phyloP scores from a whole-genome alignment of 2,113 vertebrate genomes.

The Leptobrachium ailaonicum region DNA sequence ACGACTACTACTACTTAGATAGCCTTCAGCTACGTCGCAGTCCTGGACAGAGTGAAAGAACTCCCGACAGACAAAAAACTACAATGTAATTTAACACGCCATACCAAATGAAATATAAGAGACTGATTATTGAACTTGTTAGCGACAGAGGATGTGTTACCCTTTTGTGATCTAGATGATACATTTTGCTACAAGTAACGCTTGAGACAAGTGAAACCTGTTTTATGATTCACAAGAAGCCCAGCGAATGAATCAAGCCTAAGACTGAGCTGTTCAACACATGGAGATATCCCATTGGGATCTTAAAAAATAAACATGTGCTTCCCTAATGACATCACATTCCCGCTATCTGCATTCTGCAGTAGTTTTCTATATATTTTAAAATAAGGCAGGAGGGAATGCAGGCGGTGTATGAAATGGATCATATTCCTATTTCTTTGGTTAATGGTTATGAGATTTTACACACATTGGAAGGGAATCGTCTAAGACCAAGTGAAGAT shows the following conservation, averaged over 20 bases:
- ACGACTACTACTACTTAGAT: conserved; percentile 64
- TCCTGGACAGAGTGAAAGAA: conserved; percentile 60
- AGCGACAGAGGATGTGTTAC: conserved; percentile 62
- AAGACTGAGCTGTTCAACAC: conserved; percentile 64
- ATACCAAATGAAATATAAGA: conserved; percentile 72
- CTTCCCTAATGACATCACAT: conserved; percentile 67
- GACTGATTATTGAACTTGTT: conserved; percentile 67
- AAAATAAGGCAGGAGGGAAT: conserved; percentile 57
- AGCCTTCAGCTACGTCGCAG: conserved; percentile 65
- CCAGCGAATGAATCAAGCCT: conserved; percentile 73
- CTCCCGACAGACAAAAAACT: conserved; percentile 72
- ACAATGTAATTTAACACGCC: conserved; percentile 72
- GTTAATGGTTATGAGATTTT: conserved; percentile 13
- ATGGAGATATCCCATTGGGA: conserved; percentile 72
- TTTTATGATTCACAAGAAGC: conserved; percentile 75
- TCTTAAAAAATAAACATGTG: conserved; percentile 80
- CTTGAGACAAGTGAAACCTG: conserved; percentile 70
- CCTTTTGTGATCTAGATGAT: conserved; percentile 74
- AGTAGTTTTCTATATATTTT: conserved; percentile 47
- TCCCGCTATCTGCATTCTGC: conserved; percentile 62
- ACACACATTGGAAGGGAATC: background rate
- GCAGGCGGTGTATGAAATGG: conserved; percentile 51
- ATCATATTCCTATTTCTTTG: conserved; percentile 33
- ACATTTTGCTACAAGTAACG: conserved; percentile 66
- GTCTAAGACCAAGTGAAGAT: background rate